Conservation (phyloP, 2,797 vertebrate genomes). For the Pangasius mekongensis region DNA sequence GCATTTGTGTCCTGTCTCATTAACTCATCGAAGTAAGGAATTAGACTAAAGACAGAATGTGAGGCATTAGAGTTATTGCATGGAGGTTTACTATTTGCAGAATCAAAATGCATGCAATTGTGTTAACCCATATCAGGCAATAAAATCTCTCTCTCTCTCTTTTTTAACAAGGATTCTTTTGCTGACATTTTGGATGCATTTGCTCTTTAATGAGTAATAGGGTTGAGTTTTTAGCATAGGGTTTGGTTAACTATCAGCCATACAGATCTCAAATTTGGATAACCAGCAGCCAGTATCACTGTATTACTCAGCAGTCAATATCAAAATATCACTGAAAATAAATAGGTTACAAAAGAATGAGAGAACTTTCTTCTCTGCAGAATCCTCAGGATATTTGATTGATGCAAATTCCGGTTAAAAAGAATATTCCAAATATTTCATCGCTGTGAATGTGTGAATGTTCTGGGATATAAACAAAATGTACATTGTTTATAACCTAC, state of each 20-base stretch:
- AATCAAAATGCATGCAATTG: neutral
- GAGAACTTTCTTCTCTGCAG: neutral
- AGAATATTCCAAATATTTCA: neutral
- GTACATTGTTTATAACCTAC: neutral
- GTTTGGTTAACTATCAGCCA: neutral
- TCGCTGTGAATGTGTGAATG: neutral
- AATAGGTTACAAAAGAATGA: neutral
- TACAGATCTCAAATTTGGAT: neutral
- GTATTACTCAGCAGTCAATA: neutral
- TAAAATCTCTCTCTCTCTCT: neutral
- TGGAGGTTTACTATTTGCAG: too few relatives aligned
- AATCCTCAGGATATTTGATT: neutral
- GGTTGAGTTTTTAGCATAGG: neutral
- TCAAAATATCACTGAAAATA: neutral
- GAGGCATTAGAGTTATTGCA: neutral
- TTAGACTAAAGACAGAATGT: neutral
- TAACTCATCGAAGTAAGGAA: neutral
- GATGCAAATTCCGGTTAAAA: neutral
- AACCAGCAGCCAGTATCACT: neutral
- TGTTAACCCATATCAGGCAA: neutral
- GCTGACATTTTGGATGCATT: neutral
- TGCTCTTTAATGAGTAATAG: neutral
- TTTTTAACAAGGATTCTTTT: neutral
- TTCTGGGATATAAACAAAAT: neutral
- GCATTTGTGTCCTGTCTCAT: neutral